Evolutionary conservation across 2,888 invertebrate genomes (phyloP).

Genomic region (Ornithoptera alexandrae): DNA sequence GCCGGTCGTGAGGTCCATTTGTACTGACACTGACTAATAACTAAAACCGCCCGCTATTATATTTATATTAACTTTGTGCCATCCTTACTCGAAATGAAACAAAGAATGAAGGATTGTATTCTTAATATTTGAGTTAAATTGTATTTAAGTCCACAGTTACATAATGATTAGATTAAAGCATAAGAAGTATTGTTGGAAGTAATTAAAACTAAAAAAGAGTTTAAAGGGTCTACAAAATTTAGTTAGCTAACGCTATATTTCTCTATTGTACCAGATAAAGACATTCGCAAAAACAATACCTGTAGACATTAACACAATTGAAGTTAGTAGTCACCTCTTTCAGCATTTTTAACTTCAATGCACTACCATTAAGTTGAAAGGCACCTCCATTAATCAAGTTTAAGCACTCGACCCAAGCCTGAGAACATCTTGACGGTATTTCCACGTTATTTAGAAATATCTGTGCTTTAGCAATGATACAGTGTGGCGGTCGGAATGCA

Average conservation of each 20-base stretch:
- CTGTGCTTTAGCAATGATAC: conserved; percentile 32
- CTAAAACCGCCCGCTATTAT: conserved; percentile 47
- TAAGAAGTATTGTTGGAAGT: too few species aligned
- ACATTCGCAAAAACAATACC: not conserved
- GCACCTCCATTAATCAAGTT: conserved; percentile 17
- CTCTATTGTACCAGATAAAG: too few species aligned
- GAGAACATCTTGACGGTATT: conserved; percentile 15
- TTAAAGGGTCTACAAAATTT: too few species aligned
- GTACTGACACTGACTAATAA: conserved; percentile 51
- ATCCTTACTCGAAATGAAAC: conserved; percentile 6
- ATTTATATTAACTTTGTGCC: conserved; percentile 43
- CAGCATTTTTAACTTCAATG: not conserved
- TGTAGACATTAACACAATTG: not conserved
- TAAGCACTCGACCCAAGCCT: conserved; percentile 14
- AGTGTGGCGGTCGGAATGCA: conserved; percentile 28
- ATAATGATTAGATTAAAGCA: too few species aligned
- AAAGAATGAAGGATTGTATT: not conserved
- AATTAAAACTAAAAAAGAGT: too few species aligned
- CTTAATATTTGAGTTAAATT: too few species aligned
- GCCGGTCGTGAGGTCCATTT: conserved; percentile 44
- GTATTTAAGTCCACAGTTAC: too few species aligned
- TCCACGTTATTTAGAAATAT: conserved; percentile 30
- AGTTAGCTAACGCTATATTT: too few species aligned
- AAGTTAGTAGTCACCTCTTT: not conserved
- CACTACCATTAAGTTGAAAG: conserved; percentile 9